Percentiles rank a stretch among this genome's conserved stretches.
Evolutionary conservation across 2,888 invertebrate genomes (phyloP).

Genomic region (Orthosia cruda): DNA sequence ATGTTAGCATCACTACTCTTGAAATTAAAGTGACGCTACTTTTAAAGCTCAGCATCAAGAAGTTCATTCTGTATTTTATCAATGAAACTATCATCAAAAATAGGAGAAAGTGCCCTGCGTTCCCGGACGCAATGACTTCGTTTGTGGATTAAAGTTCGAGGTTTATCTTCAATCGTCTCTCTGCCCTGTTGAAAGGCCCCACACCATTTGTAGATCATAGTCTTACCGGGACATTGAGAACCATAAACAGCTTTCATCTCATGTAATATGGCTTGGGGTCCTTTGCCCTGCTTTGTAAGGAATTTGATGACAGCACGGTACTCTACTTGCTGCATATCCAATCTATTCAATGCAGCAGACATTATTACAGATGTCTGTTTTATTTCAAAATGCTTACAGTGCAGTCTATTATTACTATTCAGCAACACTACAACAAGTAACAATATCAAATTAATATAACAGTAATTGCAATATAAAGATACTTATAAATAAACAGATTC

Average conservation of each 20-base stretch:
- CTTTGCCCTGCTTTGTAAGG: conserved; percentile 66
- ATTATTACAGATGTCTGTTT: conserved; percentile 13
- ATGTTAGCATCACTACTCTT: conserved; percentile 13
- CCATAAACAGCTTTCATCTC: conserved; percentile 65
- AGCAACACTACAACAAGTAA: conserved; percentile 27
- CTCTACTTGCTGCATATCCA: conserved; percentile 58
- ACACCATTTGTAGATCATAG: conserved; percentile 67
- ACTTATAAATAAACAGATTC: neutral
- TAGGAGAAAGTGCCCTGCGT: conserved; percentile 45
- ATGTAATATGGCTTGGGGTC: conserved; percentile 53
- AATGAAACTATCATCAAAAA: conserved; percentile 51
- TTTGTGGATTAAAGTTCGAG: conserved; percentile 42
- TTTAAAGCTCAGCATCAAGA: conserved; percentile 45
- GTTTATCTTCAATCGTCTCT: conserved; percentile 67
- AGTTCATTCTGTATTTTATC: conserved; percentile 52
- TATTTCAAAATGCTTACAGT: neutral
- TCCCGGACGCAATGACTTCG: neutral
- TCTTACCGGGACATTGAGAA: conserved; percentile 60
- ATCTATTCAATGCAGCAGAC: conserved; percentile 32
- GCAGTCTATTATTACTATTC: neutral
- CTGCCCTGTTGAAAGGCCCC: conserved; percentile 64
- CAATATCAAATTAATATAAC: neutral
- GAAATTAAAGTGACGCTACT: neutral
- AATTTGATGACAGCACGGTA: conserved; percentile 63
- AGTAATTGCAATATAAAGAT: neutral